A percentile compares a stretch with the other conserved stretches of the same genome.
Evolutionary conservation across 2,113 vertebrate genomes (phyloP).

Genomic region (Pelecanoides urinatrix): DNA sequence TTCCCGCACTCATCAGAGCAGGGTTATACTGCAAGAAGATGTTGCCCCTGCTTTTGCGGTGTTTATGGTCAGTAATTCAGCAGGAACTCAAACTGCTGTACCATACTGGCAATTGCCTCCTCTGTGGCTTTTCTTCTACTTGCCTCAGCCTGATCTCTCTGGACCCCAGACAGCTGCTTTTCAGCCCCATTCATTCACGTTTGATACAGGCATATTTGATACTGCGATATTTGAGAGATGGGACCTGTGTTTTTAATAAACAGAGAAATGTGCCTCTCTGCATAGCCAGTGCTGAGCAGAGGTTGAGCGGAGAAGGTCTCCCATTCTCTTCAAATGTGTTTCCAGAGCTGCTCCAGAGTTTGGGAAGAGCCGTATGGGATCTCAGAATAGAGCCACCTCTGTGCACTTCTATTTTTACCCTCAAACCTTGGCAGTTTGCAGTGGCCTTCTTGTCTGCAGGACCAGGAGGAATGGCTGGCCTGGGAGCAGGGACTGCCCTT

Average conservation of each 20-base stretch:
- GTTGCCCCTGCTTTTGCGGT: not conserved
- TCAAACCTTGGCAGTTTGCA: not conserved
- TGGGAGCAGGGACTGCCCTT: not conserved
- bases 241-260: not conserved
- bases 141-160: not conserved
- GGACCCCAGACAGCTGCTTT: not conserved
- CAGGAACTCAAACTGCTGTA: not conserved
- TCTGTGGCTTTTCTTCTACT: not conserved
- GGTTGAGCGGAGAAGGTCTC: not conserved
- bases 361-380: not conserved
- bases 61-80: not conserved
- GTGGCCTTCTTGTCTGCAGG: not conserved
- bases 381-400: not conserved
- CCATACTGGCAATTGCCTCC: not conserved
- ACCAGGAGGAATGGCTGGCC: not conserved
- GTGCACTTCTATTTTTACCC: not conserved
- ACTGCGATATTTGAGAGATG: not conserved
- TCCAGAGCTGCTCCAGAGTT: not conserved
- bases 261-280: not conserved
- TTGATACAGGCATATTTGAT: not conserved
- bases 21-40: not conserved
- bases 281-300: not conserved
- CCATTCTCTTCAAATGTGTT: not conserved
- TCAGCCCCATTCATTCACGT: not conserved
- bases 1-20: not conserved